Base-by-base conservation (phyloP, 2,888 invertebrate species). In the Melipona beecheii region DNA sequence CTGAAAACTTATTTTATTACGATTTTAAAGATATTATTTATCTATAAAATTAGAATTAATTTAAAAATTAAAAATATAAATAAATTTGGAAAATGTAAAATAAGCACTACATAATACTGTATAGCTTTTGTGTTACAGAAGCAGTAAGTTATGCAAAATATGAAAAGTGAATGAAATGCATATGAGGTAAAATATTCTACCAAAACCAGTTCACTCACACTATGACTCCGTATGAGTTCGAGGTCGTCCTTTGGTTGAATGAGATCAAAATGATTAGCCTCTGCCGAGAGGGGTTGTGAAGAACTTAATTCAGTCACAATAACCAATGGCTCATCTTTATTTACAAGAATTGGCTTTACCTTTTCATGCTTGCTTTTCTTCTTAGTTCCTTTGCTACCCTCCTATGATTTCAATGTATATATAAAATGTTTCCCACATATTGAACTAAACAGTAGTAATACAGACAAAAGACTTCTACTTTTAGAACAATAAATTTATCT, bases 231-330 rank as follows among this genome's bases (percentile, higher is more conserved):
- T 87, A 95, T 94, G 85, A 96, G 94, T 93, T 96, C 96, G 85
- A 96, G 94, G 86, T 97, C 97, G 95, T 98, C 98, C 95, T 98
- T 98, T 74, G 98, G 98, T 90, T 96, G 97, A 94, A 96, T 96
- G 92, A 96, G 95, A 93, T 97, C 97, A 95, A 98, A 97, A 95
- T 97, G 96, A 96, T 98, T 98, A 85, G 89, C 90, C 79, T 94
- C 93, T 79, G 88, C 78, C 71, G 95, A 93, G 72, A 95, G 89
- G 81, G 95, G 94, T 86, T 95, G 95, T 66, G 93, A 93, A 80
- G 94, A 92, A 71, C 91, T 93, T 81, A 90, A 81, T 86, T 93
- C 93, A 66, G 92, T 86, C 83, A 92, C 90, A 85, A 95, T 92
- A 90, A 94, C 95, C 84, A 95, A 94, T 80, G 96, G 95, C 94